Conservation (phyloP, 2,797 vertebrate species). For the Hirundo rustica region DNA sequence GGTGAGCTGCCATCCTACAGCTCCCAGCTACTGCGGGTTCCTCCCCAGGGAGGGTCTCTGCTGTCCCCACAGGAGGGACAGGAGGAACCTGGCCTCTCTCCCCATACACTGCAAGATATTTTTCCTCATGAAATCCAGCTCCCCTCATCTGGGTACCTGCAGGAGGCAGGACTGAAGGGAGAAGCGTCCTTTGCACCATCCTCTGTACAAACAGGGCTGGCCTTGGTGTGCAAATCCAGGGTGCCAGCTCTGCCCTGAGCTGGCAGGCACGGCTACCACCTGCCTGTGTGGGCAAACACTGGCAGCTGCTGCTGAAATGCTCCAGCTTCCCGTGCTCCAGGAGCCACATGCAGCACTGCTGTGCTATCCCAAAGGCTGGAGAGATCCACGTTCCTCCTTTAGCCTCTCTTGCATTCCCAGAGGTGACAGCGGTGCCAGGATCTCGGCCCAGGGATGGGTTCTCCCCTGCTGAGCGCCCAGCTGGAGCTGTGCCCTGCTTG, state of each 20-base stretch:
- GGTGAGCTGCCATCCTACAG: background rate
- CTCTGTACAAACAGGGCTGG: background rate
- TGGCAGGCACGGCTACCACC: background rate
- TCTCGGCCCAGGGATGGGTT: background rate
- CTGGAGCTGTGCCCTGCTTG: background rate
- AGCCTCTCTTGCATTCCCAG: fast-evolving
- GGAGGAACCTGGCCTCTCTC: background rate
- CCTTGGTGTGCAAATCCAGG: background rate
- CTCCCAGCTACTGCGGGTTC: background rate
- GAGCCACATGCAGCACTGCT: background rate
- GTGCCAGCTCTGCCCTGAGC: background rate
- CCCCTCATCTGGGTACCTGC: background rate
- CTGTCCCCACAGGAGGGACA: background rate
- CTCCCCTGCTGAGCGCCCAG: background rate
- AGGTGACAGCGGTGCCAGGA: background rate
- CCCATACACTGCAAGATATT: background rate
- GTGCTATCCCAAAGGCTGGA: background rate
- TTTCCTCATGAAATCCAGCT: background rate
- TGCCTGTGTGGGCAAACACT: background rate
- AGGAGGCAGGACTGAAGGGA: background rate
- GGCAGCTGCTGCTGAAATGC: background rate
- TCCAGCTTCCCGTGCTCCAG: background rate
- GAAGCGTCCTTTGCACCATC: background rate
- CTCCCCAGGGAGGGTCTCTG: background rate
- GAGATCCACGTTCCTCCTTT: background rate